Evolutionary conservation across 2,113 vertebrate genomes (phyloP).

Genomic region (Cochlearius cochlearius): DNA sequence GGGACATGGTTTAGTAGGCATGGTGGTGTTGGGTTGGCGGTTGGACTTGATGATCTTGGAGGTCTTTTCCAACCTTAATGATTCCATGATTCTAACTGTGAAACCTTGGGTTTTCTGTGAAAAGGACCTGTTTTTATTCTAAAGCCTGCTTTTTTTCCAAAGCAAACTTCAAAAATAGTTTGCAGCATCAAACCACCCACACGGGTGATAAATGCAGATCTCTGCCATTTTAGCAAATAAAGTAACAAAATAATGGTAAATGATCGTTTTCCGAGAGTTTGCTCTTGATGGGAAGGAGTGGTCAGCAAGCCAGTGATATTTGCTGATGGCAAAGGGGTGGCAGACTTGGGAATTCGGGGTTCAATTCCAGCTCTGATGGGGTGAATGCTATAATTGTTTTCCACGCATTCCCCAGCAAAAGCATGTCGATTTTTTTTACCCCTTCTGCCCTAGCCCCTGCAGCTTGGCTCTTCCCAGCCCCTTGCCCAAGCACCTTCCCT

Average conservation of each 20-base stretch:
- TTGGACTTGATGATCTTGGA: too few species aligned
- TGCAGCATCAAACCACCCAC: background rate
- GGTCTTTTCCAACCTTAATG: too few species aligned
- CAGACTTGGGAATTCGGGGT: background rate
- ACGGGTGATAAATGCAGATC: background rate
- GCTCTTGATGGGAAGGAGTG: background rate
- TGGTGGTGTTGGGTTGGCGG: too few species aligned
- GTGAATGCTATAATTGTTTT: background rate
- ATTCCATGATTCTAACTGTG: background rate
- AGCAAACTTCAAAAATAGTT: slow-evolving; percentile 6
- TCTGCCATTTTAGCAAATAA: background rate
- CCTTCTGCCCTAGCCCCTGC: background rate
- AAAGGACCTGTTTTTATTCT: background rate
- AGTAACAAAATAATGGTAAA: slow-evolving; percentile 4
- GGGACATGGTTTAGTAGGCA: too few species aligned
- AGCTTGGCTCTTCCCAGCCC: background rate
- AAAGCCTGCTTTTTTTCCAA: background rate
- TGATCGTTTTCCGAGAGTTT: background rate
- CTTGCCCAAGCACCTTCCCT: background rate
- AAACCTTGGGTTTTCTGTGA: background rate
- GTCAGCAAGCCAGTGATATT: background rate
- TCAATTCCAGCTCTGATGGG: background rate
- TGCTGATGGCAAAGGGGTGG: background rate
- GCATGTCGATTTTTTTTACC: background rate
- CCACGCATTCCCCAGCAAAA: background rate